These are phyloP conservation scores for Oxystoma pomonae DNA, from an alignment of 2,888 invertebrate genomes.

Conservation along the genomic window DNA sequence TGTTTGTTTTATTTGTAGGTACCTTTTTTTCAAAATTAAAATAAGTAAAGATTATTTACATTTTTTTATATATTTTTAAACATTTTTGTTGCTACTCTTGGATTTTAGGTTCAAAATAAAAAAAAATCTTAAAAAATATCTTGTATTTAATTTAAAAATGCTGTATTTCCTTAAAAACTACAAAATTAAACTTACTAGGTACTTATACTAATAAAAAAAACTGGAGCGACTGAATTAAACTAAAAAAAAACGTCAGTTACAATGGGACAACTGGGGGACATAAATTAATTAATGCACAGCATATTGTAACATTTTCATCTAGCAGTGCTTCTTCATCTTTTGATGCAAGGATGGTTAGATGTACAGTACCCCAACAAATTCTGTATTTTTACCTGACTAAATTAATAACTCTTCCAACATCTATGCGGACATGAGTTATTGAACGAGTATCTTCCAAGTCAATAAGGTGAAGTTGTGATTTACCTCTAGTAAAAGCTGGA, in stretches of 20 bases:
- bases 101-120: no score
- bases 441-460: conserved; percentile 24
- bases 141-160: neutral
- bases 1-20: no score
- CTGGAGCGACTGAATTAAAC: no score
- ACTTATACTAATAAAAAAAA: no score
- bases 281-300: conserved; percentile 19
- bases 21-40: no score
- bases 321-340: conserved; percentile 9
- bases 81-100: no score
- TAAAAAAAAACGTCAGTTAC: neutral
- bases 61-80: no score
- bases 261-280: conserved; percentile 15
- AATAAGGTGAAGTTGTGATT: conserved; percentile 24
- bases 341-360: conserved; percentile 9
- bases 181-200: no score
- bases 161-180: no score
- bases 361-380: conserved; percentile 9
- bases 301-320: conserved; percentile 22
- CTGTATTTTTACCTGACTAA: conserved; percentile 15
- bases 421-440: conserved; percentile 26
- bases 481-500: conserved; percentile 27
- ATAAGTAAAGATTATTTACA: no score
- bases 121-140: neutral
- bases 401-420: conserved; percentile 24